Percentiles rank a stretch among this genome's conserved stretches.
phyloP scores from a whole-genome alignment of 2,888 invertebrate genomes.

The Cecidostiba fungosa region DNA sequence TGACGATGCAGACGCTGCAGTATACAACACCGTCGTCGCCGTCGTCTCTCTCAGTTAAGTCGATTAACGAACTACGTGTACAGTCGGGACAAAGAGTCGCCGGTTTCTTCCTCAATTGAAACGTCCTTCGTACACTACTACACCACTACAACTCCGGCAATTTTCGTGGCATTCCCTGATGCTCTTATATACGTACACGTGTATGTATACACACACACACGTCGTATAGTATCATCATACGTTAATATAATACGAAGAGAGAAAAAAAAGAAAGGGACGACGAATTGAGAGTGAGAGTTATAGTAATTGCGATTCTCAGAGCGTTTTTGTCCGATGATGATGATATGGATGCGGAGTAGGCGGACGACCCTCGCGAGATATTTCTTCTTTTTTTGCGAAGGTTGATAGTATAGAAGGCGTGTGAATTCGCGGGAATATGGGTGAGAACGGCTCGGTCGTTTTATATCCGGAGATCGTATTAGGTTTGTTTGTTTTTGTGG shows the following conservation, averaged over 20 bases:
- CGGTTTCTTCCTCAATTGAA: slow-evolving; percentile 75
- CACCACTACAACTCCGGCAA: slow-evolving; percentile 57
- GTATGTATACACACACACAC: neutral
- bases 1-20: neutral
- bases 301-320: slow-evolving; percentile 8
- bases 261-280: neutral
- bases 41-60: slow-evolving; percentile 75
- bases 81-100: slow-evolving; percentile 75
- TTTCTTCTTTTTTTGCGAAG: slow-evolving; percentile 6
- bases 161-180: neutral
- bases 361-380: slow-evolving; percentile 2
- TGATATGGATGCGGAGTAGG: slow-evolving; percentile 17
- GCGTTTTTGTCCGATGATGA: slow-evolving; percentile 4
- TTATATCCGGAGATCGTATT: neutral
- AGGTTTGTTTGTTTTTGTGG: neutral
- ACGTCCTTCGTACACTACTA: slow-evolving; percentile 77
- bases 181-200: neutral
- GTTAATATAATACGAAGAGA: neutral
- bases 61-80: slow-evolving; percentile 78
- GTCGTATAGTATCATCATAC: neutral
- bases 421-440: slow-evolving; percentile 11
- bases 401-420: neutral
- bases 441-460: slow-evolving; percentile 2
- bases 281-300: slow-evolving; percentile 17
- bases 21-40: neutral